Base-by-base conservation (phyloP, 2,797 vertebrate genomes). In the Neosilurus mollespiculum region DNA sequence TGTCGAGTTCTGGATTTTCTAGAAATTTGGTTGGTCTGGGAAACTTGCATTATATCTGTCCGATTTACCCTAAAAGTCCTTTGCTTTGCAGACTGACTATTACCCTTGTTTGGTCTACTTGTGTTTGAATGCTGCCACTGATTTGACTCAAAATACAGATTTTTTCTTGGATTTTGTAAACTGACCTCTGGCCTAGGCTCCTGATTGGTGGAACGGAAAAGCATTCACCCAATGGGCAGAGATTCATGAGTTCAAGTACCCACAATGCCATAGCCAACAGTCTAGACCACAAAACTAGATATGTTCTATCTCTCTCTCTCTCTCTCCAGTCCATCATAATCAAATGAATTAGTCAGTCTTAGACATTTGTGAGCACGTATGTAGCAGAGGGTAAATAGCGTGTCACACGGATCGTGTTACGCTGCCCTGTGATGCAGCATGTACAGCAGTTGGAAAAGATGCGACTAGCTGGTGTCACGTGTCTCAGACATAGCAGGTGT, bases 361-460 rank as follows among this genome's bases (percentile, higher is more conserved):
- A 43, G 58, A 4, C 20, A 34, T 9, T 20, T 49, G 58, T 62
- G 12, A 62, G 61, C 61, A 11, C 12, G 77, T 53, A 65, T 65
- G 43, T 64, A 43, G 43, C 6, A 65, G 24, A 65, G 1, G 4
- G 62, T 2, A 34, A 37, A 79, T 65, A 65, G 61, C 9, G 3
- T 11, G 37, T 77, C n/a, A 56, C 20, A 59, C 56, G 8, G 56
- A 77, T 30, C 0, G 15, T 76, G 30, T 59, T 77, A 37, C 14
- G 2, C 11, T 34, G 10, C 24, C 16, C 56, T 43, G 75, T 77
- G 18, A 75, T 61, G 75, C 58, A 30, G 43, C 15, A 16, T 18
- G 43, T 18, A 9, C 37, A 62, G 34, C 75, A 78, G 77, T 78
- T 78, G 0, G 9, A 65, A 26, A 78, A 53, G 43, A 78, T 65